Conservation (phyloP, 2,113 vertebrate species). For the Nothocercus julius region DNA sequence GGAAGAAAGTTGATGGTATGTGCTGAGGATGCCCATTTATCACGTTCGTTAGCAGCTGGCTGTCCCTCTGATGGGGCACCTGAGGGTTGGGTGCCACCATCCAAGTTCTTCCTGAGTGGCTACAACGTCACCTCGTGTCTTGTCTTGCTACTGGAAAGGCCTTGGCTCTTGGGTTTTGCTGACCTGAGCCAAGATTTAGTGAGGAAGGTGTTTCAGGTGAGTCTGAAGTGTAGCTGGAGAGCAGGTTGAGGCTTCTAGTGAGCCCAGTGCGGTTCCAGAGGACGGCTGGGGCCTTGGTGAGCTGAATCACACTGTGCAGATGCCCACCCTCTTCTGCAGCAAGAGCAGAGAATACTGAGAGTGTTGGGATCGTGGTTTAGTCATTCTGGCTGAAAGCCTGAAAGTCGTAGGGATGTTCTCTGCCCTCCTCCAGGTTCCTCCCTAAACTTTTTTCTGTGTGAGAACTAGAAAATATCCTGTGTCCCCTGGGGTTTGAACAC, state of each 20-base stretch:
- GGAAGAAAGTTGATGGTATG: not conserved
- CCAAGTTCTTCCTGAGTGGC: not conserved
- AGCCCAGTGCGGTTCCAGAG: not conserved
- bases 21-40: not conserved
- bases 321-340: not conserved
- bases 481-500: not conserved
- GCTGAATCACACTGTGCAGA: not conserved
- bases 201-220: not conserved
- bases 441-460: not conserved
- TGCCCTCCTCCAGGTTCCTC: not conserved
- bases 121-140: rapidly evolving
- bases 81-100: not conserved
- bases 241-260: rapidly evolving
- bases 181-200: not conserved
- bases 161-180: not conserved
- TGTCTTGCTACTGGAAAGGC: not conserved
- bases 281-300: not conserved
- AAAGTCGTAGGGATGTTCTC: not conserved
- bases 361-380: not conserved
- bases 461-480: not conserved
- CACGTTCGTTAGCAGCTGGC: not conserved
- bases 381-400: not conserved
- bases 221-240: not conserved
- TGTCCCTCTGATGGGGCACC: not conserved
- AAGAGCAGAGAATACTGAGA: not conserved